These are phyloP conservation scores for Gambelia wislizenii DNA, from an alignment of 2,797 vertebrate species.

Conservation along the genomic window DNA sequence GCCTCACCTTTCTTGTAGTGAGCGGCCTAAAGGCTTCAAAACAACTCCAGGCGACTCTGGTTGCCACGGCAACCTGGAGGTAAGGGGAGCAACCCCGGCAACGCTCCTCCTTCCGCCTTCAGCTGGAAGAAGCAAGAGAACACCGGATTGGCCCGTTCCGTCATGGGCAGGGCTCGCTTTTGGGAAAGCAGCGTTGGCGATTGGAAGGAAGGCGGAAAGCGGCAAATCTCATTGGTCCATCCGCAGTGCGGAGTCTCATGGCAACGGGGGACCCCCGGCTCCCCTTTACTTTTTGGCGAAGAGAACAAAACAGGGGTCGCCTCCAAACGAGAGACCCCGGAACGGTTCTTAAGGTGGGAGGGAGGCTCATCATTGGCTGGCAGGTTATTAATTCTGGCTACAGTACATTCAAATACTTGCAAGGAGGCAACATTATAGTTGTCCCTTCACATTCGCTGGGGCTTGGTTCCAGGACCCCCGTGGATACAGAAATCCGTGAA, in stretches of 20 bases:
- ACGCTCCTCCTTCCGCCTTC: background rate
- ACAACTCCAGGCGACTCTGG: background rate
- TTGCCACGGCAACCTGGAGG: slow-evolving; percentile 5
- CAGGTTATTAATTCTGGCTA: too few relatives aligned
- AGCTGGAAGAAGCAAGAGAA: too few relatives aligned
- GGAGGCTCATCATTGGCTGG: too few relatives aligned
- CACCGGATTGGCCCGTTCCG: background rate
- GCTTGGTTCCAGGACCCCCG: too few relatives aligned
- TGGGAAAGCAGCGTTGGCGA: background rate
- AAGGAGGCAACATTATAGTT: too few relatives aligned
- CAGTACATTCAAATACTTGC: too few relatives aligned
- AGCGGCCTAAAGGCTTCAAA: too few relatives aligned
- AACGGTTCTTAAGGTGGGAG: too few relatives aligned
- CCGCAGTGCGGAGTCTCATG: background rate
- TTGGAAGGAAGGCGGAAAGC: background rate
- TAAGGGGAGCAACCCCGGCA: background rate
- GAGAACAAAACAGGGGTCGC: too few relatives aligned
- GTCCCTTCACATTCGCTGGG: too few relatives aligned
- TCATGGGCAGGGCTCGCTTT: background rate
- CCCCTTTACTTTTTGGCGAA: background rate
- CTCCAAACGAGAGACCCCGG: too few relatives aligned
- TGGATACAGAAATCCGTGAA: too few relatives aligned
- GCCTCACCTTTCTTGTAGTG: background rate
- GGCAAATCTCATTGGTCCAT: background rate
- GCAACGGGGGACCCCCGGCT: background rate